Evolutionary conservation across 2,113 vertebrate species (phyloP).

Genomic region (Herpetotheres cachinnans): DNA sequence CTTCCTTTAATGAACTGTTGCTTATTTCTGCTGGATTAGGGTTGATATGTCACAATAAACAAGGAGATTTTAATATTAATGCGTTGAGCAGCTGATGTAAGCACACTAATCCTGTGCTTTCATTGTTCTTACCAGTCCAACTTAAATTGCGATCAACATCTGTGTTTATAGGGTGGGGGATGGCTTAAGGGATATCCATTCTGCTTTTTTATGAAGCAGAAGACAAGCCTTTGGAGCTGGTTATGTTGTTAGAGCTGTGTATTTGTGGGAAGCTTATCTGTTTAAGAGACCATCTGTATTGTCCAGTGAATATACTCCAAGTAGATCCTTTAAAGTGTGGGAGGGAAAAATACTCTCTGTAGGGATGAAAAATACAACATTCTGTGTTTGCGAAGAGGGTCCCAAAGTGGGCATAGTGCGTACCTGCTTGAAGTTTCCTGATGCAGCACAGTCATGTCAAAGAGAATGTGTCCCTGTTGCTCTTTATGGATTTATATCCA

Average conservation of each 20-base stretch:
- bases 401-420: fast-evolving
- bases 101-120: conserved; percentile 13
- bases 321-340: background rate
- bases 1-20: background rate
- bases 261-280: background rate
- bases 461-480: background rate
- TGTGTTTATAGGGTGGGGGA: background rate
- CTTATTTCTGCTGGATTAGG: conserved; percentile 22
- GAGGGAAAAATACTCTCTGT: background rate
- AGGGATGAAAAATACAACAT: background rate
- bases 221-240: background rate
- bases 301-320: background rate
- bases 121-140: background rate
- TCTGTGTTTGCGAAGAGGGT: background rate
- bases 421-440: background rate
- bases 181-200: background rate
- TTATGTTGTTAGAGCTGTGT: background rate
- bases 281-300: background rate
- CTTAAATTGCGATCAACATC: background rate
- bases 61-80: conserved; percentile 52
- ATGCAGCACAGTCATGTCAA: fast-evolving
- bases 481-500: background rate
- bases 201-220: background rate
- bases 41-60: conserved; percentile 27
- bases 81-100: background rate